phyloP scores from a whole-genome alignment of 2,113 vertebrate genomes.

The Nothocercus nigrocapillus region DNA sequence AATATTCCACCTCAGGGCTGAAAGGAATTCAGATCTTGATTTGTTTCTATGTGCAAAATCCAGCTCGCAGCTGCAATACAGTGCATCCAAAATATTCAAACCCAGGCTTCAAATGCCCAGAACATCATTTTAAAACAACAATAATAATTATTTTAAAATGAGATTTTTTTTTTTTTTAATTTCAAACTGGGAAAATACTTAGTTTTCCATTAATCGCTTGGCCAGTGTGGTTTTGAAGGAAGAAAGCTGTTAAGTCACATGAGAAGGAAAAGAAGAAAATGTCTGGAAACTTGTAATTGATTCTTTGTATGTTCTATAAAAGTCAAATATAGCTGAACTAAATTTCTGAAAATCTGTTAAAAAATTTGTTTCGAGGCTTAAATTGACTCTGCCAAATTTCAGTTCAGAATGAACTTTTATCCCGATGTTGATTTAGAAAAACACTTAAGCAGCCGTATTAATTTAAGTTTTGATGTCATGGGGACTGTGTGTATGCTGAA shows the following conservation, averaged over 20 bases:
- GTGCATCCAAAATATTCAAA: neutral
- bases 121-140: neutral
- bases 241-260: neutral
- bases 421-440: neutral
- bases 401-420: neutral
- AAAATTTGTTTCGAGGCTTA: neutral
- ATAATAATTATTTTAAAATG: neutral
- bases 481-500: neutral
- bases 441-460: neutral
- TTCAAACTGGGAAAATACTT: neutral
- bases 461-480: neutral
- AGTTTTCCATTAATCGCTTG: neutral
- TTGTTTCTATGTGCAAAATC: neutral
- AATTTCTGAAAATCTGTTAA: neutral
- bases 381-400: neutral
- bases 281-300: neutral
- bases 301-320: neutral
- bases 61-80: neutral
- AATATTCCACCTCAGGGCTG: neutral
- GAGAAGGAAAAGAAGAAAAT: neutral
- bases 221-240: neutral
- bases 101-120: neutral
- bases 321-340: neutral
- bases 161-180: neutral
- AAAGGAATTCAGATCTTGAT: neutral